Percentiles rank a stretch among this genome's conserved stretches.
These are phyloP conservation scores for Drosophila subsilvestris DNA, from an alignment of 2,888 invertebrate genomes.

Conservation along the genomic window DNA sequence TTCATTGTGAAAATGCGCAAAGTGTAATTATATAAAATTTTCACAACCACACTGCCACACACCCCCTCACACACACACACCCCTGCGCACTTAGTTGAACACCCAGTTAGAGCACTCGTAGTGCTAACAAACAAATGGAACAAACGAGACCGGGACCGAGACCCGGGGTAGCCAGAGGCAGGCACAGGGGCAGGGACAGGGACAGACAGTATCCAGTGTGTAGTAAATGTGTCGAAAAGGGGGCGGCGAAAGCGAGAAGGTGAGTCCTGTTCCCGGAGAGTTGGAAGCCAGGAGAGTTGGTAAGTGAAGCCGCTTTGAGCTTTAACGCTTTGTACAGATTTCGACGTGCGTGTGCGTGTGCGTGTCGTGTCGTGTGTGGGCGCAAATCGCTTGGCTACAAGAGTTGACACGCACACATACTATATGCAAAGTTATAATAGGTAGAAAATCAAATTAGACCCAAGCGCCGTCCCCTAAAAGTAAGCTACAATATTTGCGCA, in stretches of 20 bases:
- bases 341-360: conserved; percentile 17
- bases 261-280: not conserved
- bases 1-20: conserved; percentile 81
- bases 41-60: conserved; percentile 53
- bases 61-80: conserved; percentile 2
- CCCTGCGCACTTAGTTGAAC: conserved; percentile 11
- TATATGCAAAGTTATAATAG: conserved; percentile 56
- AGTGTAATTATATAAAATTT: conserved; percentile 81
- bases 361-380: conserved; percentile 13
- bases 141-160: not conserved
- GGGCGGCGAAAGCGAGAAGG: not conserved
- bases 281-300: not conserved
- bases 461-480: conserved; percentile 60
- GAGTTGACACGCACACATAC: conserved; percentile 73
- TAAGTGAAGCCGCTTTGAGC: conserved; percentile 57
- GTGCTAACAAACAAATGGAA: conserved; percentile 73
- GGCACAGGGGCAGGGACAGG: conserved; percentile 9
- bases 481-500: conserved; percentile 70
- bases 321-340: conserved; percentile 50
- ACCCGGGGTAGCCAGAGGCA: not conserved
- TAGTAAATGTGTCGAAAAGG: conserved; percentile 63
- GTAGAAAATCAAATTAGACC: conserved; percentile 72
- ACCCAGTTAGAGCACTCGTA: conserved; percentile 44
- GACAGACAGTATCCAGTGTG: conserved; percentile 60
- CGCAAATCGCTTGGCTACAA: conserved; percentile 69